Evolutionary conservation across 2,888 invertebrate species (phyloP), one percentile per base, ranked within the genome.

Genomic region (Thymelicus sylvestris): DNA sequence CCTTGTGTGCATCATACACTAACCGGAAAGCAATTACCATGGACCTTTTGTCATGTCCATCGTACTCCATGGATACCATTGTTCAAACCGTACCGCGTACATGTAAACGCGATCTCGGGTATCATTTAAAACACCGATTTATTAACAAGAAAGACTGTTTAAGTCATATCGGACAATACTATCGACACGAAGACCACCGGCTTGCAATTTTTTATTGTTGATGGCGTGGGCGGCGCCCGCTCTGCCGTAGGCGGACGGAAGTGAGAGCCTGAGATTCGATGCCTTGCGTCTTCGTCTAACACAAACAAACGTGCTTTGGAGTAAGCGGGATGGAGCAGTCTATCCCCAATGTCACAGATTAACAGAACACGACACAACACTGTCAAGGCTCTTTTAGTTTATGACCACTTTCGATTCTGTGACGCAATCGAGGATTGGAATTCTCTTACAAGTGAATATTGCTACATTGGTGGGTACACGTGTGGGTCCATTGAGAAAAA

Each of bases 181-280:
- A 88, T 83, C 79, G 80, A 83, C 79, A 81, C 81, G 76, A 83
- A 85, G 87, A 87, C 86, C 86, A 86, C 86, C 85, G 86, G 81
- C 81, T 89, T 81, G 92, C 90, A 83, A 88, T 89, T 89, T 89
- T 89, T 89, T 86, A 85, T 89, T 90, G 89, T 86, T 83, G 83
- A 77, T 77, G 79, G 91, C 91, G 92, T 92, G 85, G 92, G 92
- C 84, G 86, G 88, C 86, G 85, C 83, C 80, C 79, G 83, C 80
- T 79, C 78, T 75, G 73, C 74, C 87, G 92, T 93, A 86, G 93
- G 93, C 92, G 93, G 92, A 88, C 93, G 93, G 93, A 93, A 93
- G 93, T 92, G 91, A 93, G 92, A 93, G 93, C 90, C 84, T 81
- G 85, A 83, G 81, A 81, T 83, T 82, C 84, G 83, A 80, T 80